Evolutionary conservation across 2,113 vertebrate species (phyloP).

Genomic region (Lontra canadensis): DNA sequence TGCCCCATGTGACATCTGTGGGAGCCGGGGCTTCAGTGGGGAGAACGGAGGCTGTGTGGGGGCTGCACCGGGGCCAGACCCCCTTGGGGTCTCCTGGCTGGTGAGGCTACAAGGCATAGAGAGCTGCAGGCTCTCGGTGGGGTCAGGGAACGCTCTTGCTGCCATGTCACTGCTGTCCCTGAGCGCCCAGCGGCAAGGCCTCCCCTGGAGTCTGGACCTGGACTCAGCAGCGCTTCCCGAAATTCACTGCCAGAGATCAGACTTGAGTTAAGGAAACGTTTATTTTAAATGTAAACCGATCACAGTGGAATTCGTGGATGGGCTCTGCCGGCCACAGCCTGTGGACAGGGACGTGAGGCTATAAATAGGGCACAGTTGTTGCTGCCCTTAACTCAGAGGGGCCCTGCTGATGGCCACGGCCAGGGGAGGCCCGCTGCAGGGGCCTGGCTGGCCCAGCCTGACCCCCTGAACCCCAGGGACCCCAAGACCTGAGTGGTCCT

Average conservation of each 20-base stretch:
- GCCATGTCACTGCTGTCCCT: fast-evolving
- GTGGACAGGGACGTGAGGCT: conserved; percentile 74
- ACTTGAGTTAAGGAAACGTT: conserved; percentile 78
- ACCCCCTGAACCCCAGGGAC: fast-evolving
- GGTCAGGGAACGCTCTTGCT: too few relatives aligned
- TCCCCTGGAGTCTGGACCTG: not conserved
- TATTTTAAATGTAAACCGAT: conserved; percentile 76
- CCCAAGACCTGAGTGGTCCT: not conserved
- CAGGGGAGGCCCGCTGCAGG: not conserved
- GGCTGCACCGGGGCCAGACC: not conserved
- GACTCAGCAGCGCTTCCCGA: not conserved
- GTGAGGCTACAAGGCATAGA: not conserved
- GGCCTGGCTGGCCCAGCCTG: fast-evolving
- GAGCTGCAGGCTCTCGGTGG: fast-evolving
- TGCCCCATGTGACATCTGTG: not conserved
- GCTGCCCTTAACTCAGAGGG: conserved; percentile 72
- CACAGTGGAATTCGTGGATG: conserved; percentile 47
- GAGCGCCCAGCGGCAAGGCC: not conserved
- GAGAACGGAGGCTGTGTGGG: not conserved
- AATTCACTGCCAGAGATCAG: not conserved
- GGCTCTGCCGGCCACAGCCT: conserved; percentile 77
- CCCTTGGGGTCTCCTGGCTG: not conserved
- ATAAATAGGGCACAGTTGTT: conserved; percentile 86
- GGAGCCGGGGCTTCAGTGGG: not conserved
- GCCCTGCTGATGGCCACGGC: conserved; percentile 47